phyloP scores from a whole-genome alignment of 2,113 vertebrate species.

The Alces alces region DNA sequence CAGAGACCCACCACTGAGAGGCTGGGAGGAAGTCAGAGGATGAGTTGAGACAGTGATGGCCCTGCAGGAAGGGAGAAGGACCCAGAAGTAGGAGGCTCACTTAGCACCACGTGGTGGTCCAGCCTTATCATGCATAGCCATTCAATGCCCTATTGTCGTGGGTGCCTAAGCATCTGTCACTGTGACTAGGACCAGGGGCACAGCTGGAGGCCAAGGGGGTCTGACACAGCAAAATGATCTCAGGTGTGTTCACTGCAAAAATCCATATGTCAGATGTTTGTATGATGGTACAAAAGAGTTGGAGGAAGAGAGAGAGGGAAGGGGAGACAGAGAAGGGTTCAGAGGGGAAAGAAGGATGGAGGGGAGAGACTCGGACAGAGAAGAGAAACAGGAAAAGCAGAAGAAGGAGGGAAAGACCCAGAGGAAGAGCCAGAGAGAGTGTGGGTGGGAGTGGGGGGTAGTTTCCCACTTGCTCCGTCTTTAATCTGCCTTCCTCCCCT shows the following conservation, averaged over 20 bases:
- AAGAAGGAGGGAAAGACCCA: not conserved
- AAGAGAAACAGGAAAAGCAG: not conserved
- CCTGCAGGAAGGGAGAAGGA: not conserved
- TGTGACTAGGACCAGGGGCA: not conserved
- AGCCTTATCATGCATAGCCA: not conserved
- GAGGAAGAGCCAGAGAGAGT: not conserved
- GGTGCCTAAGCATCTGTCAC: not conserved
- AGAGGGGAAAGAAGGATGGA: not conserved
- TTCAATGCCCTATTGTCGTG: conserved; percentile 60
- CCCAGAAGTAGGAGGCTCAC: not conserved
- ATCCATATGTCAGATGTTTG: not conserved
- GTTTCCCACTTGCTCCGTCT: not conserved
- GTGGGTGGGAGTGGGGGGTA: not conserved
- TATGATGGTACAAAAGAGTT: not conserved
- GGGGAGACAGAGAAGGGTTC: not conserved
- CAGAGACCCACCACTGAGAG: not conserved
- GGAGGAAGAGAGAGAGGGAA: not conserved
- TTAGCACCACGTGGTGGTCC: conserved; percentile 58
- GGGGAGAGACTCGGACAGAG: not conserved
- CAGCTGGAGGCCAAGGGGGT: not conserved
- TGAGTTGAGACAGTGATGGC: not conserved
- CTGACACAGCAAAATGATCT: not conserved
- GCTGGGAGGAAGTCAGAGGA: not conserved
- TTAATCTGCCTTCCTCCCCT: not conserved
- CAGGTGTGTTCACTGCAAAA: not conserved